Conservation (phyloP, 2,113 vertebrate genomes). For the Protomyctophum bolini region DNA sequence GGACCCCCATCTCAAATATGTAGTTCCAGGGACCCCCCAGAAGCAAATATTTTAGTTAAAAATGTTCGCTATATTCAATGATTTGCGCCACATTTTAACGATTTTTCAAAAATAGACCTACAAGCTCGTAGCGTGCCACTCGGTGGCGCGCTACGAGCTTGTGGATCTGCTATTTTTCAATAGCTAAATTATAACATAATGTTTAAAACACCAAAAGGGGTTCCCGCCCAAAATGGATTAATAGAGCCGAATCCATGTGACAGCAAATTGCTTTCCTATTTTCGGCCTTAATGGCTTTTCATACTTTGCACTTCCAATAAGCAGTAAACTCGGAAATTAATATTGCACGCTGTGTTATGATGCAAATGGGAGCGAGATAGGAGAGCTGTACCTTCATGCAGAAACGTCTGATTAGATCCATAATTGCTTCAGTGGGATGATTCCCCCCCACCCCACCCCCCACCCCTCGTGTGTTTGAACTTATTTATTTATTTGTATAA, state of each 20-base stretch:
- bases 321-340: constrained; percentile 86
- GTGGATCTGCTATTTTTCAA: too few species aligned
- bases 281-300: constrained; percentile 83
- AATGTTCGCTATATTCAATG: too few species aligned
- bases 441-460: constrained; percentile 42
- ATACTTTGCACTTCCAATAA: constrained; percentile 85
- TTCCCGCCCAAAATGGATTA: constrained; percentile 15
- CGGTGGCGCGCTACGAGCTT: too few species aligned
- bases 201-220: too few species aligned
- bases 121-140: too few species aligned
- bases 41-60: too few species aligned
- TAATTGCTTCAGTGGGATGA: constrained; percentile 78
- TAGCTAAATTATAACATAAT: too few species aligned
- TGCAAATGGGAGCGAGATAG: constrained; percentile 82
- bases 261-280: constrained; percentile 86
- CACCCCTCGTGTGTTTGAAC: constrained; percentile 52
- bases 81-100: too few species aligned
- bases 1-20: too few species aligned
- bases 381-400: constrained; percentile 76
- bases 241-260: constrained; percentile 82
- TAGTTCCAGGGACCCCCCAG: too few species aligned
- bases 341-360: constrained; percentile 84
- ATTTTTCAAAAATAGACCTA: too few species aligned
- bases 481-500: constrained; percentile 73
- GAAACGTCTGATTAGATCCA: constrained; percentile 82